A percentile compares a stretch with the other conserved stretches of the same genome.
These are phyloP conservation scores for Microhierax caerulescens DNA, from an alignment of 2,797 vertebrate species.

Conservation along the genomic window DNA sequence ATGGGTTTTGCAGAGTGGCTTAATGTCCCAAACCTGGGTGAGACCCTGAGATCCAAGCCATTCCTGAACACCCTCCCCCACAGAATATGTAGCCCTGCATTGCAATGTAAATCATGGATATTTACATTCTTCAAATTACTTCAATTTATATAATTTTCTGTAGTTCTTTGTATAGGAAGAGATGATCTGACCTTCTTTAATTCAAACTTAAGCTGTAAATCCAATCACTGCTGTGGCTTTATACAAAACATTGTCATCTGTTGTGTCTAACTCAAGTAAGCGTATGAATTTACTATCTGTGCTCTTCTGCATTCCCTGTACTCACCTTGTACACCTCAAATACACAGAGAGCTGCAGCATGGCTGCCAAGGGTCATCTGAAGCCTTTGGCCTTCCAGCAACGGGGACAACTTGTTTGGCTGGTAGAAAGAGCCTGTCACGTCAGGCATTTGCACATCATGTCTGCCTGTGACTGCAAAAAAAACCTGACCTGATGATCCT, in stretches of 20 bases:
- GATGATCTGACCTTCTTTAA: neutral
- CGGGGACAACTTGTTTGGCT: neutral
- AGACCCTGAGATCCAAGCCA: neutral
- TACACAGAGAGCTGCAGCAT: rapidly evolving
- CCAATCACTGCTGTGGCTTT: rapidly evolving
- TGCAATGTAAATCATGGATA: neutral
- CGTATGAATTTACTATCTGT: neutral
- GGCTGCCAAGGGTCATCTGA: neutral
- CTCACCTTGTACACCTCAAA: neutral
- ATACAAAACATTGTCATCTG: neutral
- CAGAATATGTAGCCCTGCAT: neutral
- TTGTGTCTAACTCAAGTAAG: neutral
- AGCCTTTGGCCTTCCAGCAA: neutral
- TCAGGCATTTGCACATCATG: neutral
- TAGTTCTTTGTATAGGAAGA: neutral
- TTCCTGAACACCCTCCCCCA: neutral
- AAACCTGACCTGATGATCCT: rapidly evolving
- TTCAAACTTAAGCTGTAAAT: neutral
- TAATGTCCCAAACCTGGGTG: neutral
- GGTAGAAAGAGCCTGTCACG: neutral
- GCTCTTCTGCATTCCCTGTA: neutral
- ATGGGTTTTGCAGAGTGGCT: neutral
- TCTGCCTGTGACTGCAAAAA: neutral
- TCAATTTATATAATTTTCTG: neutral
- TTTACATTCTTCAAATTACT: neutral